These are phyloP conservation scores for Synaphobranchus kaupii DNA, from an alignment of 2,797 vertebrate genomes.

Conservation along the genomic window DNA sequence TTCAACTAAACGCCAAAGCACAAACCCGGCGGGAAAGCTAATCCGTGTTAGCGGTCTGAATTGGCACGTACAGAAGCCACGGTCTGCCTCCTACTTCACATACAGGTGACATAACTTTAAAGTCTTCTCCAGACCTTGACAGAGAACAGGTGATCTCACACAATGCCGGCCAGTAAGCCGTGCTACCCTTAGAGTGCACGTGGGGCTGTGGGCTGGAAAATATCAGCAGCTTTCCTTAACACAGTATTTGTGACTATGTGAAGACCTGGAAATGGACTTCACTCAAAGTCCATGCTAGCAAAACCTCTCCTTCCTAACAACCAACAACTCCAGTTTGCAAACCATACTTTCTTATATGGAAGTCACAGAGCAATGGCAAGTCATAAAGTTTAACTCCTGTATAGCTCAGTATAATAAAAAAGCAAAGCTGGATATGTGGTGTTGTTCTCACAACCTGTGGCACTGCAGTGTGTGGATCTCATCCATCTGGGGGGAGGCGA, in stretches of 20 bases:
- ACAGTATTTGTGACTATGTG: background rate
- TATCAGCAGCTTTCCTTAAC: too few species aligned
- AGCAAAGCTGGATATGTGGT: background rate
- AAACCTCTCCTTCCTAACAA: background rate
- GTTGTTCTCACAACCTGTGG: background rate
- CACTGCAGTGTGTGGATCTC: background rate
- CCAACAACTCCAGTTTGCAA: too few species aligned
- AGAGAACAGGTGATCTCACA: background rate
- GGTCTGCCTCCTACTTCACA: background rate
- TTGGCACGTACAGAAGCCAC: background rate
- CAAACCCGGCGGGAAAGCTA: background rate
- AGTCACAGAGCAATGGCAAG: background rate
- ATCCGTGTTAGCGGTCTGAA: background rate
- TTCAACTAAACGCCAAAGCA: background rate
- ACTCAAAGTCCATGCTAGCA: background rate
- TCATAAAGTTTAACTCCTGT: background rate
- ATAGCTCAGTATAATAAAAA: background rate
- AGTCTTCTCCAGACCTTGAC: background rate
- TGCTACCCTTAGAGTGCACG: background rate
- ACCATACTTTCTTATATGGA: background rate
- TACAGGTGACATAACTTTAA: background rate
- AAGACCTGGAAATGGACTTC: background rate
- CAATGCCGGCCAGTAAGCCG: background rate
- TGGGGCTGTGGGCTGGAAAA: too few species aligned
- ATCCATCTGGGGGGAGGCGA: background rate